Base-by-base conservation (phyloP, 1,140 invertebrate species). In the Bombyx mandarina region DNA sequence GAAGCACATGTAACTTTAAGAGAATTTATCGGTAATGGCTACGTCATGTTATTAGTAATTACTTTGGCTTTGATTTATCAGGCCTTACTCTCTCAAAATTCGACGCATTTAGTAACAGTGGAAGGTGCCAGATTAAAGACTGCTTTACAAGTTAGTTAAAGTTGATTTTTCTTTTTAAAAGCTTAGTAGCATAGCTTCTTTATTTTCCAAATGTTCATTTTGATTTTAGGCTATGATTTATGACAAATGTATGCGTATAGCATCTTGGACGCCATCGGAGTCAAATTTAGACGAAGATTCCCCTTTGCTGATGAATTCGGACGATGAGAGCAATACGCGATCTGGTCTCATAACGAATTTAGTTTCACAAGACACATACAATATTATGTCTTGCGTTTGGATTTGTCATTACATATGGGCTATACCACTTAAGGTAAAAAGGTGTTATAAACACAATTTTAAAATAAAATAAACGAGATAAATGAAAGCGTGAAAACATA, bases 371-470 rank as follows among this genome's bases (percentile, higher is more conserved):
- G 95, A 97, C 79, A 91, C 93, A 1, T 91, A 91, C 44, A 96
- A 96, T 71, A 89, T 96, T 9, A 95, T 96, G 93, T 92, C 93
- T 50, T 92, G 95, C 72, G 93, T 95, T 73, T 94, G 93, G 91
- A 93, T 96, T 68, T 92, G 92, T 52, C 94, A 96, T 87, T 96
- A 95, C 71, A 90, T 93, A 26, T 97, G 95, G 95, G 93, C 94
- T 1, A 93, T 96, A 63, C 95, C 95, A 26, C 79, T 96, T 35
- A 96, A 96, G 91, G 94, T 94, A 56, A 35, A 2, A 35, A 35
- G 26, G 26, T 35, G 26, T 35, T 5, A 35, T 35, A 35, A 5
- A 3, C 4, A 35, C 26, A 35, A 35, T 1, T 5, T 35, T 35
- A 35, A 35, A 35, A 35, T 35, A 35, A 35, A 35, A 35, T 35